Evolutionary conservation across 2,797 vertebrate genomes (phyloP).

Genomic region (Epinephelus coioides): DNA sequence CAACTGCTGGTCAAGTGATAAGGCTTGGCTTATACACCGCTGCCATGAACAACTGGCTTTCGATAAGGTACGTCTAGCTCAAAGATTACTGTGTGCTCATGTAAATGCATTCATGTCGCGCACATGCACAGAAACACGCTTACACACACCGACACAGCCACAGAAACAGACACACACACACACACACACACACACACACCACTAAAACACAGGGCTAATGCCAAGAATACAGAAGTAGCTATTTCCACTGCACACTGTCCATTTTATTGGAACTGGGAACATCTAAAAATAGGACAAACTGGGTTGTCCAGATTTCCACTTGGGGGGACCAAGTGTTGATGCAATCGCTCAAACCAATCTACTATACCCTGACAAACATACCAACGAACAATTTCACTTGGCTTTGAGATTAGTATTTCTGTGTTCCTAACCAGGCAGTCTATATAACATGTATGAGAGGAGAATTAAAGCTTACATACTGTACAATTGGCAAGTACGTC

Average conservation of each 20-base stretch:
- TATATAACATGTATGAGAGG: background rate
- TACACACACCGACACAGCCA: background rate
- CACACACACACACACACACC: background rate
- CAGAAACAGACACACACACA: background rate
- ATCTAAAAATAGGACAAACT: constrained; percentile 24
- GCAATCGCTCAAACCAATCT: background rate
- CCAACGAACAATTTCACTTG: background rate
- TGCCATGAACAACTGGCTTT: constrained; percentile 29
- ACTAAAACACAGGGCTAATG: background rate
- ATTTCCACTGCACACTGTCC: constrained; percentile 10
- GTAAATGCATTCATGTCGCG: constrained; percentile 32
- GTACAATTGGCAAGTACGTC: background rate
- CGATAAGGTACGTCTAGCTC: constrained; percentile 49
- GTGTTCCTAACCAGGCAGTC: background rate
- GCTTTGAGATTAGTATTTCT: background rate
- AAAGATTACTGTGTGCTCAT: constrained; percentile 49
- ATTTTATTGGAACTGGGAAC: constrained; percentile 16
- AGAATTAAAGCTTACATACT: background rate
- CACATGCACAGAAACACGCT: background rate
- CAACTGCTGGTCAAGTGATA: constrained; percentile 43
- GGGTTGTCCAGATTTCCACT: constrained; percentile 17
- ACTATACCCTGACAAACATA: background rate
- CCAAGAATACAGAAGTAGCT: constrained; percentile 5
- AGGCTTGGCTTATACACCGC: constrained; percentile 35
- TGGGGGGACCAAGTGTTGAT: background rate